phyloP scores from a whole-genome alignment of 2,113 vertebrate species.

The Hippocampus barbouri region DNA sequence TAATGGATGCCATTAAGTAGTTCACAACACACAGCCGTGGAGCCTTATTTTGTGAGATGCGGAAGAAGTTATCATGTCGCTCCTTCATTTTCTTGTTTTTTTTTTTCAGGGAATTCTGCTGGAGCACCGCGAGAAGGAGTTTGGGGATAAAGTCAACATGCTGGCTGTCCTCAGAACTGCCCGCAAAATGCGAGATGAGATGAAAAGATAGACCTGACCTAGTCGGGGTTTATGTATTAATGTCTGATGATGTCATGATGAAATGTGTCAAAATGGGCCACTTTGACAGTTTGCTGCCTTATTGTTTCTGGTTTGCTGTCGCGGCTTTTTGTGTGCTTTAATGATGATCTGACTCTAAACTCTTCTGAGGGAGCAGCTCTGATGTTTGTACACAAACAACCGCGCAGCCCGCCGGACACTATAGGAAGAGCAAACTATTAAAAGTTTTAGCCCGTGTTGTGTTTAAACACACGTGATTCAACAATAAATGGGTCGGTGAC shows the following conservation, averaged over 20 bases:
- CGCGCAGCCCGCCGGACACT: background rate
- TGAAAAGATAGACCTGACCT: constrained; percentile 30
- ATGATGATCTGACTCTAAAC: constrained; percentile 60
- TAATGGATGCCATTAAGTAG: no score
- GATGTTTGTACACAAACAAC: constrained; percentile 36
- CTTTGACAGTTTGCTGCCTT: background rate
- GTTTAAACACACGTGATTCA: background rate
- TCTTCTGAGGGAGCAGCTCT: constrained; percentile 44
- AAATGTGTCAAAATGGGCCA: background rate
- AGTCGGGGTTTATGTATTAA: constrained; percentile 7
- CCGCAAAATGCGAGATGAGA: constrained; percentile 30
- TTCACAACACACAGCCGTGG: no score
- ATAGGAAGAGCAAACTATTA: constrained; percentile 9
- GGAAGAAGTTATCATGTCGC: background rate
- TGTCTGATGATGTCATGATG: background rate
- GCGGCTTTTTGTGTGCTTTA: constrained; percentile 25
- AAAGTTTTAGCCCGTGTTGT: constrained; percentile 2
- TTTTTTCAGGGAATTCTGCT: constrained; percentile 80
- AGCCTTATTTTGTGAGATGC: background rate
- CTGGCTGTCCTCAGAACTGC: constrained; percentile 52
- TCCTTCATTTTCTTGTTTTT: background rate
- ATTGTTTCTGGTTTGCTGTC: background rate
- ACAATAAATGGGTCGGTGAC: background rate
- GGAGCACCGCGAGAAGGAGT: constrained; percentile 90
- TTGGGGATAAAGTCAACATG: constrained; percentile 86